Evolutionary conservation across 2,797 vertebrate genomes (phyloP).

Genomic region (Lutjanus argentimaculatus): DNA sequence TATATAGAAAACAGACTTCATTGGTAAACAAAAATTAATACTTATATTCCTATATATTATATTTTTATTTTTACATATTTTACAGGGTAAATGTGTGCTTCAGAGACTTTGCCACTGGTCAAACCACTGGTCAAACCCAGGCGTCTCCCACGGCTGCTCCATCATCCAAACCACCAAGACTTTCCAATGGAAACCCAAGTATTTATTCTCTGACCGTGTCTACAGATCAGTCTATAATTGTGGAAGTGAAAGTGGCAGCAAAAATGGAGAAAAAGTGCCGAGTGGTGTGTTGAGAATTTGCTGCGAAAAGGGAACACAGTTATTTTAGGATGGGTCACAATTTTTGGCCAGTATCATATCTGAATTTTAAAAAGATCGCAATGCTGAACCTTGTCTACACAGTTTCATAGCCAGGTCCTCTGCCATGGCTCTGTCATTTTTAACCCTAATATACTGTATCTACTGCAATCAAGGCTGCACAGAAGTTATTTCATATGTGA

Average conservation of each 20-base stretch:
- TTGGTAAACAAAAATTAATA: not conserved
- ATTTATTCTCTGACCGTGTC: conserved; percentile 9
- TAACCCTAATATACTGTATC: not conserved
- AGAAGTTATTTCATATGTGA: not conserved
- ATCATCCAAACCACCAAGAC: conserved; percentile 47
- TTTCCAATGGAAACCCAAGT: conserved; percentile 37
- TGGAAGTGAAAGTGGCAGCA: conserved; percentile 41
- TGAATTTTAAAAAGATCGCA: not conserved
- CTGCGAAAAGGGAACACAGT: conserved; percentile 6
- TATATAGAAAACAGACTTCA: not conserved
- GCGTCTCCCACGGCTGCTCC: not conserved
- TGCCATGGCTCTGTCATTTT: not conserved
- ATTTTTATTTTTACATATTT: conserved; percentile 7
- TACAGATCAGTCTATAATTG: conserved; percentile 26
- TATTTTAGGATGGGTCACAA: conserved; percentile 9
- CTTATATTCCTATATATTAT: not conserved
- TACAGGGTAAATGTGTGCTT: not conserved
- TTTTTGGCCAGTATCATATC: not conserved
- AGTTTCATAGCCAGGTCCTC: not conserved
- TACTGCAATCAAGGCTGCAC: no score
- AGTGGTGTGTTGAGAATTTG: conserved; percentile 10
- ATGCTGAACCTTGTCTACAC: not conserved
- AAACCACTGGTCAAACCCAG: not conserved
- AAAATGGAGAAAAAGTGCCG: conserved; percentile 10
- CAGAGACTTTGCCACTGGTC: conserved; percentile 2